Base-by-base conservation (phyloP, 2,797 vertebrate genomes). In the Sebastes minor region DNA sequence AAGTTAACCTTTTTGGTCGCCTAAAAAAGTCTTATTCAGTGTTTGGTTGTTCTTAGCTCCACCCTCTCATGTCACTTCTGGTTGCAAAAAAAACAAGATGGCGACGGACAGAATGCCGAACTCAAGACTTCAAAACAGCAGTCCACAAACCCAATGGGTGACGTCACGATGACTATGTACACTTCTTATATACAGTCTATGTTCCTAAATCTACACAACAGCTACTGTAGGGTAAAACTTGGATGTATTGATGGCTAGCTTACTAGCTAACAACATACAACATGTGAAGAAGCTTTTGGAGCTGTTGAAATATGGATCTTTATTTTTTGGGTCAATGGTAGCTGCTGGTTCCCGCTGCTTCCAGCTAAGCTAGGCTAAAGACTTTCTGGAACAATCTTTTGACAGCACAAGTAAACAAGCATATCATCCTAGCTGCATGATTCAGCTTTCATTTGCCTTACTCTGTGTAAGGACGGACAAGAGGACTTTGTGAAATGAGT, bases 401-500 rank as follows among this genome's bases (percentile, higher is more conserved):
- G 12, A n/a, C 53, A 75, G 10, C 16, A n/a, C 23, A 52, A 18
- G 6, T 35, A 66, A 63, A 55, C 27, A 22, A 57, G 33, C 46
- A 10, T 6, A 27, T 53, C 52, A 65, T 27, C 46, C 30, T 22
- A 1, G 33, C 59, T 38, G 60, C 22, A 53, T 49, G 57, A 80
- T 20, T 52, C 32, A 38, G 22, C 69, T 76, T 76, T 64, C 62
- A 63, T 57, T 80, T 46, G 35, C 42, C 64, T 12, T 6, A 20
- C 60, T 76, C 78, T 30, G 38, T 13, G 52, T 20, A 10, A 65
- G 5, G 25, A 76, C 25, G 46, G 49, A 73, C 62, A 38, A 46
- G 63, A 56, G 33, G 23, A 59, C 32, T 80, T 49, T n/a, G 46
- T 76, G 63, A 76, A 83, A 73, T 20, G 67, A 78, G 66, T 68